These are phyloP conservation scores for Diuraphis noxia DNA, from an alignment of 1,140 invertebrate genomes.

Conservation along the genomic window DNA sequence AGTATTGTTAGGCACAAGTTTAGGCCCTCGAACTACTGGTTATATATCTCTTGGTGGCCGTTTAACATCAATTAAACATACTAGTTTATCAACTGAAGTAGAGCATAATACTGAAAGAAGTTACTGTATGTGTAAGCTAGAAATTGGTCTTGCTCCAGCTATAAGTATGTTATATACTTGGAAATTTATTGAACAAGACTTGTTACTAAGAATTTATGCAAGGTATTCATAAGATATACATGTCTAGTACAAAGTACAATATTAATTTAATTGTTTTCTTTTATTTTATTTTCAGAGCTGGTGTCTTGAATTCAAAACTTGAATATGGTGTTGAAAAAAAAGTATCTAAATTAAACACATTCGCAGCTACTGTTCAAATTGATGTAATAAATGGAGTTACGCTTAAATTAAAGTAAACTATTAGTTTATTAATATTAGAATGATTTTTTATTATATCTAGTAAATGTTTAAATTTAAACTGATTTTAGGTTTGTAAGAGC, in stretches of 20 bases:
- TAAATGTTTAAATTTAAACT: not conserved
- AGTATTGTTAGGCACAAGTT: slow-evolving; percentile 46
- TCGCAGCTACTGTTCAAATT: slow-evolving; percentile 81
- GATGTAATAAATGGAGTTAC: slow-evolving; percentile 85
- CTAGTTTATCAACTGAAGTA: slow-evolving; percentile 38
- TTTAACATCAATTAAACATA: slow-evolving; percentile 45
- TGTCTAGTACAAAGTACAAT: slow-evolving; percentile 1
- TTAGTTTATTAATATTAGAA: not conserved
- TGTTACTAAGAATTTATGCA: slow-evolving; percentile 73
- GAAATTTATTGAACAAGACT: slow-evolving; percentile 76
- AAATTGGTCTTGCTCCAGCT: slow-evolving; percentile 45
- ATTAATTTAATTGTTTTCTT: slow-evolving; percentile 54
- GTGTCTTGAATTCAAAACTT: slow-evolving; percentile 81
- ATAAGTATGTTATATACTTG: slow-evolving; percentile 61
- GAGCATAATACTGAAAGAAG: slow-evolving; percentile 51
- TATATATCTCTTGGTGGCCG: slow-evolving; percentile 47
- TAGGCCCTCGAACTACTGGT: slow-evolving; percentile 24
- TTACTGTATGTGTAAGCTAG: slow-evolving; percentile 52
- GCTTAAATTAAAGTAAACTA: slow-evolving; percentile 81
- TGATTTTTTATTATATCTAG: not conserved
- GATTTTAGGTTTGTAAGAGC: slow-evolving; percentile 76
- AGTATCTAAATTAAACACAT: slow-evolving; percentile 84
- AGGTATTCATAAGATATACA: slow-evolving; percentile 70
- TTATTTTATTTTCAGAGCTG: slow-evolving; percentile 67
- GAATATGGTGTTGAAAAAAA: slow-evolving; percentile 93